Evolutionary conservation across 2,888 invertebrate species (phyloP), one percentile per base, ranked within the genome.

Genomic region (Mythimna pallens): DNA sequence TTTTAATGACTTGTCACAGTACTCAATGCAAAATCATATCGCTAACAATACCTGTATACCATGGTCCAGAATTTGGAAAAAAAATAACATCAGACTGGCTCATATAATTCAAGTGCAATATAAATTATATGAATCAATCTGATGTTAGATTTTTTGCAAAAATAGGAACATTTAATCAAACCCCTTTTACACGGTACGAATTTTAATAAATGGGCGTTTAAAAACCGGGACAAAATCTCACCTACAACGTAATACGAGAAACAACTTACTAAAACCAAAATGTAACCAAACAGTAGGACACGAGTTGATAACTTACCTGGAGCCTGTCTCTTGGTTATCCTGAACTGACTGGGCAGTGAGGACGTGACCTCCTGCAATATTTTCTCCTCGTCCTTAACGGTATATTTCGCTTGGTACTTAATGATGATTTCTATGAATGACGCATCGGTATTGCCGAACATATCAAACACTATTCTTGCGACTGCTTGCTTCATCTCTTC

Each of bases 381-480:
- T 73, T 90, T 92, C 78, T 90, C 89, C 74, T 94, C 92, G 1
- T 92, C 92, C 22, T 89, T 89, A 0, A 77, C 72, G 52, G 84
- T 86, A 73, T 92, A 91, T 76, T 87, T 92, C 14, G 93, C 89
- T 67, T 93, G 91, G 81, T 93, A 95, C 78, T 93, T 93, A 54
- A 93, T 88, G 25, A 94, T 88, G 47, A 94, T 90, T 80, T 95
- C 95, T 52, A 94, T 94, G 75, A 91, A 94, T 3, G 95, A 92
- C 0, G 93, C 90, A 43, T 95, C 95, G 36, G 86, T 80, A n/a
- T 90, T 85, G 2, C 91, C 92, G 73, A 94, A 95, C 91, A 94
- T 93, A 2, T 93, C 90, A 30, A 86, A 79, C 54, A 96, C 82
- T 20, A 91, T 87, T 22, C 88, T 86, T 3, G 78, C 74, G 3